Conservation (phyloP, 2,888 invertebrate species). For the Calameuta pallipes region DNA sequence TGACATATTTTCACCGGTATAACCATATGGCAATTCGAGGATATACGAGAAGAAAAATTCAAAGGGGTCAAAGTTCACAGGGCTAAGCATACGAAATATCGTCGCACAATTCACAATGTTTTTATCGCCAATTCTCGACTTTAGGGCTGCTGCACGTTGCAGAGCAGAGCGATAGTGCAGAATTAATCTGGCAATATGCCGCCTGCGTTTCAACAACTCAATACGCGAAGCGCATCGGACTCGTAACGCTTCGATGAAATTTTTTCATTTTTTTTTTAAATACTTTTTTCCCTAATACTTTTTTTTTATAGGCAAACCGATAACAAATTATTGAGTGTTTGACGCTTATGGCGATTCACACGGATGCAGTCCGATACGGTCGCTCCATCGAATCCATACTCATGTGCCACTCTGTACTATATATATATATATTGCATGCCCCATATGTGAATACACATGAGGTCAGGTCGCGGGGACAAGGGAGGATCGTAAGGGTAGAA, state of each 20-base stretch:
- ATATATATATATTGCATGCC: too few species aligned
- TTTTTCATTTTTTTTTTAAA: neutral
- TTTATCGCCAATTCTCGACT: neutral
- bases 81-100: neutral
- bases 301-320: neutral
- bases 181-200: neutral
- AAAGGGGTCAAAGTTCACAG: neutral
- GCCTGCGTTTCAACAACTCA: neutral
- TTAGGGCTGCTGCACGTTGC: neutral
- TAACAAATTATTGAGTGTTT: neutral
- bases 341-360: neutral
- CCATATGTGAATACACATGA: neutral
- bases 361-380: neutral
- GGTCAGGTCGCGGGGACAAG: neutral
- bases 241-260: neutral
- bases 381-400: neutral
- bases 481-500: neutral
- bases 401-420: neutral
- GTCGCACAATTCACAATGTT: neutral
- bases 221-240: neutral
- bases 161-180: neutral
- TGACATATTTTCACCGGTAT: neutral
- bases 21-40: neutral
- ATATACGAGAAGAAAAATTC: accelerated
- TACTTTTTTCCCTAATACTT: neutral